Base-by-base conservation (phyloP, 92 coral and sea anemone species). In the Umimayanthus chanpuru region DNA sequence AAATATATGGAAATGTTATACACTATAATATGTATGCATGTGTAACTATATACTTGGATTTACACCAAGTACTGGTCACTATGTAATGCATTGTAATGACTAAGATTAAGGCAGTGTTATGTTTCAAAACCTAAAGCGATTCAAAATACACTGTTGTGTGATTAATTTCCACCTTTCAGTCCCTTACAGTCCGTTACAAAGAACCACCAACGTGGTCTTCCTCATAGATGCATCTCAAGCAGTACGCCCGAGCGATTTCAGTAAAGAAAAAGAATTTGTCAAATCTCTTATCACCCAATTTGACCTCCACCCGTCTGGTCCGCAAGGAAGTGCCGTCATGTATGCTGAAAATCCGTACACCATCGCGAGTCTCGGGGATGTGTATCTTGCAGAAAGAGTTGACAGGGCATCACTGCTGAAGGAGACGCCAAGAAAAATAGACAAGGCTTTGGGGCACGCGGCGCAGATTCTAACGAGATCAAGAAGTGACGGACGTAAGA, bases 251-350 rank as follows among this genome's bases (percentile, higher is more conserved):
- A 50, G 81, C 8, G 93, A 90, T 79, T 92, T 93, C 76, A 83
- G 78, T 26, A 86, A 73, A 32, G 94, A 94, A 71, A 96, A 94
- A 49, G 74, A 90, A 39, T 94, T 96, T 61, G 92, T 94, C 79
- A 92, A 94, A 41, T 43, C 85, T 26, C 70, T 76, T 4, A 56
- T 76, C 47, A 86, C 36, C 26, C 56, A 73, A 49, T 55, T 86
- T 25, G 61, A 49, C 39, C 25, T 73, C 85, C 73, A 73, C 49
- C 89, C 82, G 7, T 25, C 89, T 21, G 82, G 82, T 16, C 85
- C 85, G 7, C 72, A n/a, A 25, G 85, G 85, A 29, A 81, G 85
- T 3, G 96, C 92, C 15, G 71, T 94, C 16, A 91, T 92, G 11
- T 94, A 93, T 85, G 94, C 98, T 66, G 80, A 66, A 11, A 89